These are phyloP conservation scores for Erythrolamprus reginae DNA, from an alignment of 2,113 vertebrate species.

Conservation along the genomic window DNA sequence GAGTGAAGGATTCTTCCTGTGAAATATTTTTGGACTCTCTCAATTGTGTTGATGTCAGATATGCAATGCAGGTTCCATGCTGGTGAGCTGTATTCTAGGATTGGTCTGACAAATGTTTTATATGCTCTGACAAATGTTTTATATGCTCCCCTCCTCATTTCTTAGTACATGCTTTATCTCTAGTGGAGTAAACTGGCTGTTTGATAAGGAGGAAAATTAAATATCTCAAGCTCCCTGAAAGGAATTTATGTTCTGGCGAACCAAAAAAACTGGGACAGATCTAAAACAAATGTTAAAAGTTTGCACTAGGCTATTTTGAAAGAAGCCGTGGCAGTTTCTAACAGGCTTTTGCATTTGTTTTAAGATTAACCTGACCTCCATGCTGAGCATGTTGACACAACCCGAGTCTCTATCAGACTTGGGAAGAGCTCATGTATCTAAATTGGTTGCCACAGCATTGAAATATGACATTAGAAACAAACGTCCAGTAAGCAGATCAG, in stretches of 20 bases:
- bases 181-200: no score
- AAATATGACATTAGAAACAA: constrained; percentile 42
- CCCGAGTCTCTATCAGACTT: neutral
- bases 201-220: neutral
- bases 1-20: no score
- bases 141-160: no score
- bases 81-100: no score
- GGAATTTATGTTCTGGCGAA: neutral
- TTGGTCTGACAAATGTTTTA: no score
- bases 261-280: neutral
- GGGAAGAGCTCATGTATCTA: neutral
- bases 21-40: no score
- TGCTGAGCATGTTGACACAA: neutral
- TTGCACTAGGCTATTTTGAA: neutral
- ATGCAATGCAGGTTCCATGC: no score
- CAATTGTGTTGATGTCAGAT: no score
- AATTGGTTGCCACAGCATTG: neutral
- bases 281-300: neutral
- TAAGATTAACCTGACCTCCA: neutral
- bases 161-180: neutral
- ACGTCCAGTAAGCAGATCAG: constrained; percentile 52
- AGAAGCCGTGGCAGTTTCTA: neutral
- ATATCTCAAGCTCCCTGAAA: neutral
- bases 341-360: neutral
- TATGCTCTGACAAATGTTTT: no score